Percentiles rank a stretch among this genome's conserved stretches.
phyloP scores from a whole-genome alignment of 2,797 vertebrate species.

The Anolis apletophallus region DNA sequence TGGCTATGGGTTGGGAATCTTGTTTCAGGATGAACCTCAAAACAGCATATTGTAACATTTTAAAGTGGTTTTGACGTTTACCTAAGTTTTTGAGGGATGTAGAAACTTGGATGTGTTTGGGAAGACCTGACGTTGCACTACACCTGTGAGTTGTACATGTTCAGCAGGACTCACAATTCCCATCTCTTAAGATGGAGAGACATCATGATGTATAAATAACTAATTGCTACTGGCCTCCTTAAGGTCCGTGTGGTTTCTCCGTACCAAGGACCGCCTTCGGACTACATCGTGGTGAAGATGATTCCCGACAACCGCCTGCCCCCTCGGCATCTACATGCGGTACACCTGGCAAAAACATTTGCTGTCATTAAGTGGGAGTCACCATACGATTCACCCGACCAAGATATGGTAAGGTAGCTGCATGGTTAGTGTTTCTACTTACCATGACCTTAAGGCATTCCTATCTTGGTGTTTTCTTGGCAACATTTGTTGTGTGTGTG shows the following conservation, averaged over 20 bases:
- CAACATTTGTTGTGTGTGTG: too few relatives aligned
- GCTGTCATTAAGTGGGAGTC: conserved; percentile 95
- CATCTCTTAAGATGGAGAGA: background rate
- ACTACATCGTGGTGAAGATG: conserved; percentile 91
- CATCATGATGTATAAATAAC: background rate
- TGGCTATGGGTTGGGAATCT: too few relatives aligned
- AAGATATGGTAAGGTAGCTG: conserved; percentile 83
- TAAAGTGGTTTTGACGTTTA: too few relatives aligned
- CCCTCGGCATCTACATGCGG: conserved; percentile 91
- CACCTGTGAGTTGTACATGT: too few relatives aligned
- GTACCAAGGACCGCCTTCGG: conserved; percentile 92
- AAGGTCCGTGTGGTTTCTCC: conserved; percentile 90
- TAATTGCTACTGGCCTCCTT: background rate
- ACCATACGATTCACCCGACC: conserved; percentile 88
- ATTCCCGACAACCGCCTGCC: conserved; percentile 95
- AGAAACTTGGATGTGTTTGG: too few relatives aligned
- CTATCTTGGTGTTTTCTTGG: too few relatives aligned
- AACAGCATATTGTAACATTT: too few relatives aligned
- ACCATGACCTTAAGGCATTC: too few relatives aligned
- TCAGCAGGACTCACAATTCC: too few relatives aligned
- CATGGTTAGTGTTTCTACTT: background rate
- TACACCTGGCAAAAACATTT: conserved; percentile 85
- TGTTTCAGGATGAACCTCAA: too few relatives aligned
- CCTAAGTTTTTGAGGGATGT: too few relatives aligned
- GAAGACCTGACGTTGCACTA: too few relatives aligned